Conservation (phyloP, 2,797 vertebrate species). For the Lophius americanus region DNA sequence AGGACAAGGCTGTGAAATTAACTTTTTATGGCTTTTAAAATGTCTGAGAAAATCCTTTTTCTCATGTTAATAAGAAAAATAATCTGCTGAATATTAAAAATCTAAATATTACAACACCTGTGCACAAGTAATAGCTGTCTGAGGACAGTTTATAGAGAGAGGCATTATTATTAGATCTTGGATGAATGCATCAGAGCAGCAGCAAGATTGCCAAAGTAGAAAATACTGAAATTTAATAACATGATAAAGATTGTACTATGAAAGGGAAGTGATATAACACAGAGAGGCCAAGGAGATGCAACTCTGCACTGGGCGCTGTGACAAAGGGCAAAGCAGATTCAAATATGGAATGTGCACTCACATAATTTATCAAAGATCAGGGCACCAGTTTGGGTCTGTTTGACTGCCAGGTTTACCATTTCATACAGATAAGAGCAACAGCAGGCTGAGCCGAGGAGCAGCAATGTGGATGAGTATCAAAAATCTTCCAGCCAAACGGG, state of each 20-base stretch:
- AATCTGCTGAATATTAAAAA: not conserved
- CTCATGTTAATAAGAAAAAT: not conserved
- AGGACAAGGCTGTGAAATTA: too few relatives aligned
- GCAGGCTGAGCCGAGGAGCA: slow-evolving; percentile 38
- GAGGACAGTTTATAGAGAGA: not conserved
- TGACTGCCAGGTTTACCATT: slow-evolving; percentile 57
- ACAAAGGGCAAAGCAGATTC: slow-evolving; percentile 56
- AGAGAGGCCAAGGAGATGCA: slow-evolving; percentile 22
- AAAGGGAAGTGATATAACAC: slow-evolving; percentile 10
- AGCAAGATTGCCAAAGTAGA: slow-evolving; percentile 5
- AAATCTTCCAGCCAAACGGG: slow-evolving; percentile 48
- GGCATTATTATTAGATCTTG: slow-evolving; percentile 1
- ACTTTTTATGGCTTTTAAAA: too few relatives aligned
- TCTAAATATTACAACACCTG: too few relatives aligned
- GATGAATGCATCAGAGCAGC: slow-evolving; percentile 11
- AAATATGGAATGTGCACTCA: slow-evolving; percentile 43
- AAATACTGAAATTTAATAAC: slow-evolving; percentile 27
- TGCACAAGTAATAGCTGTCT: too few relatives aligned
- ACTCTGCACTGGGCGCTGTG: slow-evolving; percentile 19
- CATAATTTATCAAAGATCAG: slow-evolving; percentile 66
- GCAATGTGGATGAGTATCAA: slow-evolving; percentile 52
- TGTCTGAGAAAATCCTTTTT: too few relatives aligned
- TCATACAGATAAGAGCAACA: slow-evolving; percentile 52
- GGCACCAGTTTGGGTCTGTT: slow-evolving; percentile 53
- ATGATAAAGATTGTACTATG: slow-evolving; percentile 9